Percentiles rank a stretch among this genome's conserved stretches.
These are phyloP conservation scores for Morone saxatilis DNA, from an alignment of 2,113 vertebrate genomes.

Conservation along the genomic window DNA sequence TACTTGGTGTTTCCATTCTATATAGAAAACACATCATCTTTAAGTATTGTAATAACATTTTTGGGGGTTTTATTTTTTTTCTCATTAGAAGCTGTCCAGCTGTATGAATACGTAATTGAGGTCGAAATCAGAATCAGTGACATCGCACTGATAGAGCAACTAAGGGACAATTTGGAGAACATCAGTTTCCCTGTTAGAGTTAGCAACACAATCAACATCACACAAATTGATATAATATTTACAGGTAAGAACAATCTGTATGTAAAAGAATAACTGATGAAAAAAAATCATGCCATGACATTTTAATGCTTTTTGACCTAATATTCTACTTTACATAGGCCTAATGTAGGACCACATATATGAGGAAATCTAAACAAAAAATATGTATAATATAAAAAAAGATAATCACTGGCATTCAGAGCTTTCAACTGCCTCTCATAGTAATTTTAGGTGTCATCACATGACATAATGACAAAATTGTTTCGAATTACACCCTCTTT, in stretches of 20 bases:
- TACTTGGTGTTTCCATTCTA: neutral
- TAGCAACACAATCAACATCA: slow-evolving; percentile 27
- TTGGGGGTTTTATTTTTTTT: neutral
- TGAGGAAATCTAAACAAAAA: neutral
- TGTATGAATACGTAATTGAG: slow-evolving; percentile 22
- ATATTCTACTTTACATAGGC: neutral
- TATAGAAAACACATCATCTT: neutral
- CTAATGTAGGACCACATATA: neutral
- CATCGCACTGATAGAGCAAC: neutral
- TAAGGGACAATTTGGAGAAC: neutral
- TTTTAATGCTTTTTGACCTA: neutral
- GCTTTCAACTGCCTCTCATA: neutral
- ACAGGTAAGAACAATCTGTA: slow-evolving; percentile 17
- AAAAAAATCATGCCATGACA: too few relatives aligned
- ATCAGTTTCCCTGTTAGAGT: slow-evolving; percentile 18
- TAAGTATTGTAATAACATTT: neutral
- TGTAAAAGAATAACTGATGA: neutral
- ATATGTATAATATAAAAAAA: too few relatives aligned
- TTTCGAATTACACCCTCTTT: neutral
- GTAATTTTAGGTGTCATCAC: neutral
- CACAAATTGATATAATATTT: slow-evolving; percentile 26
- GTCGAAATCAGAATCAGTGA: neutral
- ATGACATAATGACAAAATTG: neutral
- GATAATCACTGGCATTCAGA: neutral
- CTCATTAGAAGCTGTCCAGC: neutral